Percentiles rank a stretch among this genome's conserved stretches.
These are phyloP conservation scores for Tanytarsus gracilentus DNA, from an alignment of 2,888 invertebrate species.

Conservation along the genomic window DNA sequence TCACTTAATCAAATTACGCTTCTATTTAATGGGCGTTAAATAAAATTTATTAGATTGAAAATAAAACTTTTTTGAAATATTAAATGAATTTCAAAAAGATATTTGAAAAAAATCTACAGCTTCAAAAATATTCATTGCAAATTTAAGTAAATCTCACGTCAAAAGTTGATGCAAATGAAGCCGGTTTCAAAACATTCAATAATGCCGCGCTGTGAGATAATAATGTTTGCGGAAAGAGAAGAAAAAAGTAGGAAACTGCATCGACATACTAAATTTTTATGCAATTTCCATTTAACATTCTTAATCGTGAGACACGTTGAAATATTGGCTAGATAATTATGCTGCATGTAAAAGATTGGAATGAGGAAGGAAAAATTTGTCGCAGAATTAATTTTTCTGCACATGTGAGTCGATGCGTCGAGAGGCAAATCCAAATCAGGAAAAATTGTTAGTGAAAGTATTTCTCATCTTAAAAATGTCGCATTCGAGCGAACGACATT, in stretches of 20 bases:
- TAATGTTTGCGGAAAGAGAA: background rate
- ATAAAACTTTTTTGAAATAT: too few species aligned
- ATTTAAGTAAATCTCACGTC: too few species aligned
- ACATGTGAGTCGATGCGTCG: background rate
- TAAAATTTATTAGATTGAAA: too few species aligned
- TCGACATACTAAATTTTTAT: background rate
- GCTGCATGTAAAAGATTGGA: constrained; percentile 1
- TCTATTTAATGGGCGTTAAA: too few species aligned
- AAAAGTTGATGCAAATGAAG: too few species aligned
- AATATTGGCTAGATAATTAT: constrained; percentile 13
- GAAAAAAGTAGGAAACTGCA: background rate
- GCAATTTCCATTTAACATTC: background rate
- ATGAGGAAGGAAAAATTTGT: constrained; percentile 19
- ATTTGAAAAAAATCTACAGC: too few species aligned
- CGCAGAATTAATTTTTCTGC: background rate
- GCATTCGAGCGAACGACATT: background rate
- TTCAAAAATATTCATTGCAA: too few species aligned
- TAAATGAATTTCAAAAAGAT: too few species aligned
- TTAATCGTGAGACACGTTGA: background rate
- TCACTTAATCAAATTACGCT: too few species aligned
- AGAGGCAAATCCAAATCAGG: background rate
- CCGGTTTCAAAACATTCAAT: too few species aligned
- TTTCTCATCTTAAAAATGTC: background rate
- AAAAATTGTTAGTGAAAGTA: constrained; percentile 13
- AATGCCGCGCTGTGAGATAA: background rate